Evolutionary conservation across 2,797 vertebrate genomes (phyloP), one percentile per base, ranked within the genome.

Genomic region (Cossypha polioptera): DNA sequence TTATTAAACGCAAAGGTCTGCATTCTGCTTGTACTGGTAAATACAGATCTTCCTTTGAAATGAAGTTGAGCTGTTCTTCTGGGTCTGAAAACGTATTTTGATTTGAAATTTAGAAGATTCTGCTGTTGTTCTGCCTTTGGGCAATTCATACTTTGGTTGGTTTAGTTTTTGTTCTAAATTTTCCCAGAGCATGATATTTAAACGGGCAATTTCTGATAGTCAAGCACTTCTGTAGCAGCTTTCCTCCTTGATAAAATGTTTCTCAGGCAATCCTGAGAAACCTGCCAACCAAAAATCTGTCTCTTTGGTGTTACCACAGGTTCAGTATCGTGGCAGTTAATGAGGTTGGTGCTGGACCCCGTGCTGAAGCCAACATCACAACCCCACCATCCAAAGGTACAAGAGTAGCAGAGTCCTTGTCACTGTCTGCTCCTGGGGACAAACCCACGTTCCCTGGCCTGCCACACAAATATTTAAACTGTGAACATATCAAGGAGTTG

Each of bases 251-350:
- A 28, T 28, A 72, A 88, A 75, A 45, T 8, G 0, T 66, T 92
- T 86, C 33, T 82, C 42, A 16, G 22, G 21, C 7, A 74, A 53
- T 7, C 18, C 58, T 77, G 84, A 69, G 16, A 62, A 76, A 91
- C 16, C 29, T 53, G 22, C 57, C 55, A 54, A 65, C 7, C 54
- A 35, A 89, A 51, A 71, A 35, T 35, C 31, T 40, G 6, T 78
- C 36, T 84, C 16, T 90, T 57, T 84, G 83, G 33, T 92, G 96
- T 36, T 38, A 43, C 68, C 21, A 9, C 16, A 98, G 98, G 95
- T 96, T 98, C 96, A 97, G 93, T n/a, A 92, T 98, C 51, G 96
- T 97, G 85, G 98, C 97, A 4, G 97, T 98, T 69, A 98, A 98
- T 59, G 96, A 95, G 84, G 89, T 92, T 83, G 98, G 98, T 55